Evolutionary conservation across 37 sponge, comb jelly and placozoan genomes (phyloP).

Genomic region (Mnemiopsis leidyi): DNA sequence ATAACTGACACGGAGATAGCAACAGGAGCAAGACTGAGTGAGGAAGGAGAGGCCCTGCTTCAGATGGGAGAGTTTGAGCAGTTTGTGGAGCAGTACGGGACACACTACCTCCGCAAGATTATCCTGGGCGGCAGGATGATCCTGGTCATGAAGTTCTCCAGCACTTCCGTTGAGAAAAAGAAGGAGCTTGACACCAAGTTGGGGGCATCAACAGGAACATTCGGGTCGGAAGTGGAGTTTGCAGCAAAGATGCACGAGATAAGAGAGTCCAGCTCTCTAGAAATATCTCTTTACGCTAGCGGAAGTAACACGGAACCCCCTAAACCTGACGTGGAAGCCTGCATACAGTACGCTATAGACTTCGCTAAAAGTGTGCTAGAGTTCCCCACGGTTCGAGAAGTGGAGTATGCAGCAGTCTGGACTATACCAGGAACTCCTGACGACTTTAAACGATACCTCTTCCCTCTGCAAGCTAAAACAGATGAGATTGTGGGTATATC

Average conservation of each 20-base stretch:
- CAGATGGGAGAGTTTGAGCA: not conserved
- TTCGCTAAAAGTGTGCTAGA: constrained; percentile 17
- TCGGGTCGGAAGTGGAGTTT: not conserved
- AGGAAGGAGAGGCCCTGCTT: not conserved
- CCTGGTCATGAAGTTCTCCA: not conserved
- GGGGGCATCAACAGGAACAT: not conserved
- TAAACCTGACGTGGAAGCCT: not conserved
- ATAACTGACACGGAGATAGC: not conserved
- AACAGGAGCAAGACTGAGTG: not conserved
- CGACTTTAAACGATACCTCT: not conserved
- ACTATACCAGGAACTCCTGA: not conserved
- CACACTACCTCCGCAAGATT: constrained; percentile 10
- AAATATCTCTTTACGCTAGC: not conserved
- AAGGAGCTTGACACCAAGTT: not conserved
- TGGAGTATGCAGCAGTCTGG: not conserved
- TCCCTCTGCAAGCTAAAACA: not conserved
- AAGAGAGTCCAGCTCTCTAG: not conserved
- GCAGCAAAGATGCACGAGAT: not conserved
- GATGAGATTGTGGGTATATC: not conserved
- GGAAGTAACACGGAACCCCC: constrained; percentile 24
- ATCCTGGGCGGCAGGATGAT: not conserved
- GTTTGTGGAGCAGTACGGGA: not conserved
- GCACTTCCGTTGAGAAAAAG: not conserved
- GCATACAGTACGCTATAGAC: constrained; percentile 34
- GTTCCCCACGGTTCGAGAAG: not conserved